Evolutionary conservation across 2,888 invertebrate genomes (phyloP), one percentile per base, ranked within the genome.

Genomic region (Tetheella fluctuosa): DNA sequence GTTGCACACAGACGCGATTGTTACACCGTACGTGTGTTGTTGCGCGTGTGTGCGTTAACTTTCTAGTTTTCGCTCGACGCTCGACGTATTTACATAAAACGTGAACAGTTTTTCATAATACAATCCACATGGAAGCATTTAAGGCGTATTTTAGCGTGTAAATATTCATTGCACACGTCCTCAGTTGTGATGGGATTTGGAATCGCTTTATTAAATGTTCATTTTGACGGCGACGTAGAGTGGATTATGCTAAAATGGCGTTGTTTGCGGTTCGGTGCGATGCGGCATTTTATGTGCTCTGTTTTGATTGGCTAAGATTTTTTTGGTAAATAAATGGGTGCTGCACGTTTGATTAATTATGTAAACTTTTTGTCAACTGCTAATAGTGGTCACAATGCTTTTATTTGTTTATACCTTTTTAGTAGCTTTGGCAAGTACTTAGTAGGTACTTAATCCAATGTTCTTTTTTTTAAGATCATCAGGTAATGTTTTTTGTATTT

Each of bases 91-190:
- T 90, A 89, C 93, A 92, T 92, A 89, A 89, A 86, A 93, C 93
- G 93, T 92, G 93, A 88, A 88, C 82, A 84, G 91, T 91, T 92
- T 93, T 91, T 92, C 90, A 90, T 92, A 91, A 91, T 90, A 89
- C 83, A 86, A 87, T 84, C 81, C 86, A 83, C 89, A 87, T 90
- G 88, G 89, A 87, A 84, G 82, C 81, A 76, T 79, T 85, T 84
- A 83, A 86, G 79, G 80, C 76, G 79, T 83, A 82, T 85, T 86
- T 86, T 79, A 77, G 77, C 73, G 74, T 74, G 83, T 88, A 88
- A 88, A 90, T 90, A 91, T 92, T 90, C 91, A 88, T 80, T 71
- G 75, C 77, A 71, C 86, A 84, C 79, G 74, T 67, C 79, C 73
- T 69, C 64, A 68, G 69, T 72, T 85, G 88, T 84, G 88, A 84